Evolutionary conservation across 2,888 invertebrate species (phyloP).

Genomic region (Polymixis lichenea): DNA sequence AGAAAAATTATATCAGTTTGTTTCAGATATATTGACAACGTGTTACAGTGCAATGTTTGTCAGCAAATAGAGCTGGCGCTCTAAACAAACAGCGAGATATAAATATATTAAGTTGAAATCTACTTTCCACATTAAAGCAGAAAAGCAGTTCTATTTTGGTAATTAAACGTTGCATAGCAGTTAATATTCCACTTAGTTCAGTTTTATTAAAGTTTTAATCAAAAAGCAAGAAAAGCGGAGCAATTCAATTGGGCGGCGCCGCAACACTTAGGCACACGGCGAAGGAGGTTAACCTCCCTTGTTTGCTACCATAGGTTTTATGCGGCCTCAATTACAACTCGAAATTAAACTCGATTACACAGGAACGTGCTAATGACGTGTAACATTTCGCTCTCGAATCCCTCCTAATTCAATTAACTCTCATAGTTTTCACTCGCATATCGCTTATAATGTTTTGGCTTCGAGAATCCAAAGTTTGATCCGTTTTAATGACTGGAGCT

Average conservation of each 20-base stretch:
- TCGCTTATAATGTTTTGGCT: constrained; percentile 31
- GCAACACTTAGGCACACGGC: constrained; percentile 56
- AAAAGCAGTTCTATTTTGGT: constrained; percentile 59
- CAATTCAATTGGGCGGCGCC: constrained; percentile 71
- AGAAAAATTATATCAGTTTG: neutral
- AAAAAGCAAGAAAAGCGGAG: constrained; percentile 71
- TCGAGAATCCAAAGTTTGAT: constrained; percentile 62
- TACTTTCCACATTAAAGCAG: constrained; percentile 41
- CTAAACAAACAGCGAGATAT: constrained; percentile 35
- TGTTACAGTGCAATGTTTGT: constrained; percentile 13
- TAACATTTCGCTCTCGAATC: constrained; percentile 41
- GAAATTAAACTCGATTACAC: constrained; percentile 58
- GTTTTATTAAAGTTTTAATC: constrained; percentile 74
- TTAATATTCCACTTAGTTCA: constrained; percentile 67
- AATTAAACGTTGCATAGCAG: constrained; percentile 64
- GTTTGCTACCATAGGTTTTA: constrained; percentile 63
- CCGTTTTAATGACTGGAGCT: constrained; percentile 66
- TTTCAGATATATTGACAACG: neutral
- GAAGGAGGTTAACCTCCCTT: constrained; percentile 60
- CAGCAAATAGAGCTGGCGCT: constrained; percentile 17
- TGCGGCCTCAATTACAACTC: constrained; percentile 57
- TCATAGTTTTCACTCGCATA: constrained; percentile 48
- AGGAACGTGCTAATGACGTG: constrained; percentile 53
- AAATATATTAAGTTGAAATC: constrained; percentile 32
- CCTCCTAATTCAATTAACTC: constrained; percentile 50